Evolutionary conservation across 2,113 vertebrate genomes (phyloP).

Genomic region (Zapus hudsonius): DNA sequence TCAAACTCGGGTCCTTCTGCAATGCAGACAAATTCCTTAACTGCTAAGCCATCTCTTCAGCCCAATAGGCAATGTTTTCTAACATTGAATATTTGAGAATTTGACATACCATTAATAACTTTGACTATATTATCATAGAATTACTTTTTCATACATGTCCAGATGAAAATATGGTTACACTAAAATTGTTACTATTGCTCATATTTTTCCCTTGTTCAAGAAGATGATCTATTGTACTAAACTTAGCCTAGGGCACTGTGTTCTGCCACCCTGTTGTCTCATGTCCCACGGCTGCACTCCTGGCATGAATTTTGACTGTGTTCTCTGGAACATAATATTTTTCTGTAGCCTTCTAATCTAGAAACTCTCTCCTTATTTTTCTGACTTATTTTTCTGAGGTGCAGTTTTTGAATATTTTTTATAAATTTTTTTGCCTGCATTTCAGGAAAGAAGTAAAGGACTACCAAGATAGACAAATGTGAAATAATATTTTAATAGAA

Average conservation of each 20-base stretch:
- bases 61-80: too few species aligned
- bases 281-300: not conserved
- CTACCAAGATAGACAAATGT: not conserved
- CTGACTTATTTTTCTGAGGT: not conserved
- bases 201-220: not conserved
- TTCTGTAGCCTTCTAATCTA: not conserved
- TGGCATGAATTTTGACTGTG: not conserved
- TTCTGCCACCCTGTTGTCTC: not conserved
- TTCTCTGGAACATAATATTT: not conserved
- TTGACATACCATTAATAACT: too few species aligned
- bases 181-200: not conserved
- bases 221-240: not conserved
- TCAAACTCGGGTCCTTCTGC: too few species aligned
- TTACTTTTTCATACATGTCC: not conserved
- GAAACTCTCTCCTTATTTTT: not conserved
- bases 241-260: not conserved
- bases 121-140: not conserved
- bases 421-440: not conserved
- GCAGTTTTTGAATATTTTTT: too few species aligned
- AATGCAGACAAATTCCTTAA: too few species aligned
- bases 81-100: too few species aligned
- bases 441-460: not conserved
- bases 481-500: too few species aligned
- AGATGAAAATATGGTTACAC: not conserved
- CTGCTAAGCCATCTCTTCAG: too few species aligned